Conservation (phyloP, 2,888 invertebrate genomes). For the Macrosoma leucophasiata region DNA sequence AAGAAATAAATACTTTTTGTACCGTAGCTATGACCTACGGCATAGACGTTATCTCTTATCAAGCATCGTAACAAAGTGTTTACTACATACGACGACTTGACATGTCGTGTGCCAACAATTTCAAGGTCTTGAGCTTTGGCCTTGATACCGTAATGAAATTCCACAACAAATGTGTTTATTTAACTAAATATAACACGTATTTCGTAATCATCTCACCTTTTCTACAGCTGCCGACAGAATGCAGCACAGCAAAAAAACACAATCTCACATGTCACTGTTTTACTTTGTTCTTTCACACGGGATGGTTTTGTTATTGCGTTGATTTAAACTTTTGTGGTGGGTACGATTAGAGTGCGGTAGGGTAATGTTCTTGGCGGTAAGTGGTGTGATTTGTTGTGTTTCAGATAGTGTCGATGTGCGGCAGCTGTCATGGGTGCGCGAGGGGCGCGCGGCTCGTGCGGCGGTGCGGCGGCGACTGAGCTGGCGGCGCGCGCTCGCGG, state of each 20-base stretch:
- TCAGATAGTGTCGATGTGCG: slow-evolving; percentile 40
- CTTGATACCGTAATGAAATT: slow-evolving; percentile 33
- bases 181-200: too few relatives aligned
- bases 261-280: slow-evolving; percentile 49
- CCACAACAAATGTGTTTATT: too few relatives aligned
- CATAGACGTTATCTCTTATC: slow-evolving; percentile 40
- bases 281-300: slow-evolving; percentile 31
- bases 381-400: slow-evolving; percentile 33
- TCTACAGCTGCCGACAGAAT: slow-evolving; percentile 53
- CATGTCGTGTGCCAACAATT: slow-evolving; percentile 29
- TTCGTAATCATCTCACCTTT: slow-evolving; percentile 45
- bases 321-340: too few relatives aligned
- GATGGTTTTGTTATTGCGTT: slow-evolving; percentile 29
- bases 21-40: too few relatives aligned
- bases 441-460: slow-evolving; percentile 41
- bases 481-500: slow-evolving; percentile 54
- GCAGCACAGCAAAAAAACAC: slow-evolving; percentile 40
- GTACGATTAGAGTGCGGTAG: too few relatives aligned
- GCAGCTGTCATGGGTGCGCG: slow-evolving; percentile 48
- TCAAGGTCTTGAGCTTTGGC: slow-evolving; percentile 35
- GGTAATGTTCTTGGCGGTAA: too few relatives aligned
- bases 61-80: slow-evolving; percentile 36
- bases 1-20: too few relatives aligned
- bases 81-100: slow-evolving; percentile 37
- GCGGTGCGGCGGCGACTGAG: slow-evolving; percentile 52